Percentiles rank a stretch among this genome's conserved stretches.
Conservation (phyloP, 2,888 invertebrate species). For the Polydrusus tereticollis region DNA sequence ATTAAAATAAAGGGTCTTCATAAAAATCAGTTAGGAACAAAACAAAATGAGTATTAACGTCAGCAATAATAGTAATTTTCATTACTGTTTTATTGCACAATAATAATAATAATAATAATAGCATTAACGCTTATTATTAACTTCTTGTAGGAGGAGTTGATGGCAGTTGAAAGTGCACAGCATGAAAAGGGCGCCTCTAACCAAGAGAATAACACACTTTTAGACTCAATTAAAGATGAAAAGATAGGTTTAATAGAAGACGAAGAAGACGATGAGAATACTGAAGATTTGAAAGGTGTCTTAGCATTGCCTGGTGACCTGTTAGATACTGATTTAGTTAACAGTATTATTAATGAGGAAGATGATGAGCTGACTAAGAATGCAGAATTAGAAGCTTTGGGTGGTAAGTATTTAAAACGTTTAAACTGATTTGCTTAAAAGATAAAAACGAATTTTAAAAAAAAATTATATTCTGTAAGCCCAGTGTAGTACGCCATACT, state of each 20-base stretch:
- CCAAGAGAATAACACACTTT: conserved; percentile 27
- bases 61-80: no score
- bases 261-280: conserved; percentile 68
- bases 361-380: conserved; percentile 71
- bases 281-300: conserved; percentile 76
- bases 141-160: conserved; percentile 75
- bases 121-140: background rate
- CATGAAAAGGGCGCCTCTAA: conserved; percentile 68
- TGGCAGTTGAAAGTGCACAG: conserved; percentile 77
- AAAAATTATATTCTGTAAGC: no score
- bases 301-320: conserved; percentile 75
- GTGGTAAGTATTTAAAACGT: conserved; percentile 55
- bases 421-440: background rate
- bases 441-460: no score
- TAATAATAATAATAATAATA: background rate
- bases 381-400: conserved; percentile 69
- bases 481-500: no score
- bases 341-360: conserved; percentile 77
- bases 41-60: no score
- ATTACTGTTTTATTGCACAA: no score
- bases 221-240: conserved; percentile 31
- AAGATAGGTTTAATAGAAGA: conserved; percentile 28
- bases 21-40: no score
- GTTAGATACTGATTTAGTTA: conserved; percentile 76
- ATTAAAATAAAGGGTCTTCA: no score